Base-by-base conservation (phyloP, 2,797 vertebrate genomes). In the Ptychobarbus kaznakovi region DNA sequence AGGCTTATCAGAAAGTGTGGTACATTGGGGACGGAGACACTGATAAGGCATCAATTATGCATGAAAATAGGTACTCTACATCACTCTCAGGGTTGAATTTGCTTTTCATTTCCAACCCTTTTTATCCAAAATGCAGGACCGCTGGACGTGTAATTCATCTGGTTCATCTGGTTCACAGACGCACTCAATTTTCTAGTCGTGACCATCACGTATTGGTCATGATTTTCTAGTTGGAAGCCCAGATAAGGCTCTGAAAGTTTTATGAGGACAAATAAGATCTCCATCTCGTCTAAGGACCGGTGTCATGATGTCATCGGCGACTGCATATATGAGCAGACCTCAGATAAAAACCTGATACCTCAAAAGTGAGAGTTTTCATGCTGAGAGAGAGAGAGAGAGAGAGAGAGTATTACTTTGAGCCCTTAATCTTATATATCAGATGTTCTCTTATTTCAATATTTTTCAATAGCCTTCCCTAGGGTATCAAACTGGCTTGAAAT, bases 211-310 rank as follows among this genome's bases (percentile, higher is more conserved):
- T 69, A 66, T 73, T 35, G 84, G 68, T 69, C 83, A 82, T 86
- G 78, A 82, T 87, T 86, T 51, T 86, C 76, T 84, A 80, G 46
- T 66, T 49, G 74, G n/a, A 79, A 76, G 82, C 76, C 76, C 83
- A 87, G 88, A 90, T 89, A 89, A 88, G 86, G 79, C 81, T 63
- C 44, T 91, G 90, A 91, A 92, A 90, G 83, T 92, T 91, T 92
- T 87, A 92, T 92, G 90, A 91, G 89, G 82, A 84, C 88, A 90
- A 90, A 90, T 92, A 89, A 86, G 90, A 90, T 91, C 87, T 88
- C 85, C 80, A 86, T 89, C 83, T 82, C 32, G 66, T 86, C 84
- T 89, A 82, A 85, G 77, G 89, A 84, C 89, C 72, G 25, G 61
- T 87, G 89, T 90, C 88, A 90, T 92, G 91, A 92, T 91, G 90